Percentiles rank a stretch among this genome's conserved stretches.
Evolutionary conservation across 2,888 invertebrate species (phyloP).

Genomic region (Acanthosoma haemorrhoidale): DNA sequence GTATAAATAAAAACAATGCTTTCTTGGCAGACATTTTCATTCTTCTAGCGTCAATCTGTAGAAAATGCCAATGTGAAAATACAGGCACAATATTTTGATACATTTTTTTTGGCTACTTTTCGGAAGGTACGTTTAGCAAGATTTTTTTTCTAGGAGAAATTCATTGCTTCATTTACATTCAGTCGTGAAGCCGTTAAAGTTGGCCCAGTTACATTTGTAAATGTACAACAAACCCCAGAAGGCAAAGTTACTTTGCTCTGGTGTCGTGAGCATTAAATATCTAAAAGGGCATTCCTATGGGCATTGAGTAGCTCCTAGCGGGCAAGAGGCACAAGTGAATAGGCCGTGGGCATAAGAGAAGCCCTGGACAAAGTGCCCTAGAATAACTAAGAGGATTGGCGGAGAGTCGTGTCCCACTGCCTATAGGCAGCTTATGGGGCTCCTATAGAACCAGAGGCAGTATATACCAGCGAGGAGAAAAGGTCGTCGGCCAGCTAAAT

Average conservation of each 20-base stretch:
- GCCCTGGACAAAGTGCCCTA: not conserved
- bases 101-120: too few species aligned
- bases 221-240: too few species aligned
- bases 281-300: not conserved
- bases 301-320: not conserved
- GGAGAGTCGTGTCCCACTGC: conserved; percentile 1
- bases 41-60: too few species aligned
- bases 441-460: not conserved
- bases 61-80: too few species aligned
- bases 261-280: not conserved
- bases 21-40: too few species aligned
- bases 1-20: too few species aligned
- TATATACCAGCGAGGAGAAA: not conserved
- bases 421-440: conserved; percentile 10
- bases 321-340: not conserved
- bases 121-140: too few species aligned
- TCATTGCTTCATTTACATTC: too few species aligned
- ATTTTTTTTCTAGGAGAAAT: too few species aligned
- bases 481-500: conserved; percentile 12
- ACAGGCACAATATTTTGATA: too few species aligned
- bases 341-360: not conserved
- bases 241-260: not conserved
- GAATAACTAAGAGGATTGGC: conserved; percentile 10
- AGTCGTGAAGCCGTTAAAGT: too few species aligned
- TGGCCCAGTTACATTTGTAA: too few species aligned